phyloP scores from a whole-genome alignment of 2,113 vertebrate species.

The Zootoca vivipara region DNA sequence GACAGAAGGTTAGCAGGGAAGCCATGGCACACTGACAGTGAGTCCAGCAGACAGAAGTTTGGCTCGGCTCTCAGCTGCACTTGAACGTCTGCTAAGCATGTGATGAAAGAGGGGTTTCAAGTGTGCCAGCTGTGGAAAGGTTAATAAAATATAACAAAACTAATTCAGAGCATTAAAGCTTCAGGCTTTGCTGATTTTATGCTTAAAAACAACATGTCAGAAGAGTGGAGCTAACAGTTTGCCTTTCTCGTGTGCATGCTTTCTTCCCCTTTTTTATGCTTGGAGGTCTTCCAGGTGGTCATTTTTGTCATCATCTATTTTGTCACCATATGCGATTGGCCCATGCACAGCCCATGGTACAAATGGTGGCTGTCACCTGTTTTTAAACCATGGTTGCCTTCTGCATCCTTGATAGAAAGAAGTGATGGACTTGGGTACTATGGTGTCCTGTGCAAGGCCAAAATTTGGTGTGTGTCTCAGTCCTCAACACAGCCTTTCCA shows the following conservation, averaged over 20 bases:
- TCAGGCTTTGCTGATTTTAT: slow-evolving; percentile 61
- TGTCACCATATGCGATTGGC: neutral
- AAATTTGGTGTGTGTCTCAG: too few species aligned
- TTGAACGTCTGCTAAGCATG: slow-evolving; percentile 70
- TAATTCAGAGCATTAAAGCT: slow-evolving; percentile 56
- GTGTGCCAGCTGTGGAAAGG: slow-evolving; percentile 66
- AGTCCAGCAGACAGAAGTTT: slow-evolving; percentile 70
- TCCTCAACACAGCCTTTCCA: too few species aligned
- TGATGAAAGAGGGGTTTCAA: slow-evolving; percentile 73
- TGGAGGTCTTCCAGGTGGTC: neutral
- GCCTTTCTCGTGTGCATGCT: neutral
- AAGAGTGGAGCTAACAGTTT: neutral
- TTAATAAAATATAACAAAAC: slow-evolving; percentile 74
- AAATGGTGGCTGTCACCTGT: neutral
- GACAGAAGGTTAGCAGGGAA: slow-evolving; percentile 59
- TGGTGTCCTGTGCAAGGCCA: too few species aligned
- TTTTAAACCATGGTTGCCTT: too few species aligned
- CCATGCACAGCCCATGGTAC: neutral
- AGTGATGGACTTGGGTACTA: too few species aligned
- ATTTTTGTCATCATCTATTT: neutral
- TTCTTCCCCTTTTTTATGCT: neutral
- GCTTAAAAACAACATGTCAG: slow-evolving; percentile 52
- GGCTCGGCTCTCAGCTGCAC: slow-evolving; percentile 52
- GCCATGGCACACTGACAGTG: slow-evolving; percentile 58
- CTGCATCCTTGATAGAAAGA: too few species aligned